Conservation (phyloP, 2,113 vertebrate genomes). For the Bos javanicus region DNA sequence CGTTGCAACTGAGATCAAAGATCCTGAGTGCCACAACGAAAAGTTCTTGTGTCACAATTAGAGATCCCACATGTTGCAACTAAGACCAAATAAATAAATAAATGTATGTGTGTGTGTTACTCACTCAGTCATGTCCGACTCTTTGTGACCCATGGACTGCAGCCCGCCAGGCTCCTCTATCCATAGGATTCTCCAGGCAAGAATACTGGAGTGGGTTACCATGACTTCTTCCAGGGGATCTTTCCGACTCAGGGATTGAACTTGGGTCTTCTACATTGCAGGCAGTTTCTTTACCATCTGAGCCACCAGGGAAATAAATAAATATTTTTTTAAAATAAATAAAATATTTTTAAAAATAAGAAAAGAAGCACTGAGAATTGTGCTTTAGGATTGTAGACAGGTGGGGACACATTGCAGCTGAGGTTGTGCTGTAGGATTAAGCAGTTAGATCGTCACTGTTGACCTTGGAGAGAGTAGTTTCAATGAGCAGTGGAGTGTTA, state of each 20-base stretch:
- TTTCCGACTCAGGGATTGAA: fast-evolving
- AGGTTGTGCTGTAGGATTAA: fast-evolving
- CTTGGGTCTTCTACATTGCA: not conserved
- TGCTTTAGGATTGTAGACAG: not conserved
- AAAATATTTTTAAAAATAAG: not conserved
- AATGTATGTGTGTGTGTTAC: not conserved
- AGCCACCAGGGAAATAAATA: not conserved
- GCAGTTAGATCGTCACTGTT: not conserved
- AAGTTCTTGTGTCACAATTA: not conserved
- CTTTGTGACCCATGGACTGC: not conserved
- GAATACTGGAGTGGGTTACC: not conserved
- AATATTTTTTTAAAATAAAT: not conserved
- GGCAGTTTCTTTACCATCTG: not conserved
- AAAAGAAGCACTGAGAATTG: not conserved
- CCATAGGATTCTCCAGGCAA: not conserved
- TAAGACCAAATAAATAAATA: not conserved
- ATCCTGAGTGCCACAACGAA: not conserved
- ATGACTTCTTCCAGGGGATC: not conserved
- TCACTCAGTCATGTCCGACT: not conserved
- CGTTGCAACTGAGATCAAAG: not conserved
- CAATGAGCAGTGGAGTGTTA: not conserved
- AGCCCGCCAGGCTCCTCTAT: not conserved
- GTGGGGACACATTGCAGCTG: fast-evolving
- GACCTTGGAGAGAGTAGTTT: not conserved
- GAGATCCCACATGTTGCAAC: not conserved